Evolutionary conservation across 2,113 vertebrate species (phyloP).

Genomic region (Mirounga angustirostris): DNA sequence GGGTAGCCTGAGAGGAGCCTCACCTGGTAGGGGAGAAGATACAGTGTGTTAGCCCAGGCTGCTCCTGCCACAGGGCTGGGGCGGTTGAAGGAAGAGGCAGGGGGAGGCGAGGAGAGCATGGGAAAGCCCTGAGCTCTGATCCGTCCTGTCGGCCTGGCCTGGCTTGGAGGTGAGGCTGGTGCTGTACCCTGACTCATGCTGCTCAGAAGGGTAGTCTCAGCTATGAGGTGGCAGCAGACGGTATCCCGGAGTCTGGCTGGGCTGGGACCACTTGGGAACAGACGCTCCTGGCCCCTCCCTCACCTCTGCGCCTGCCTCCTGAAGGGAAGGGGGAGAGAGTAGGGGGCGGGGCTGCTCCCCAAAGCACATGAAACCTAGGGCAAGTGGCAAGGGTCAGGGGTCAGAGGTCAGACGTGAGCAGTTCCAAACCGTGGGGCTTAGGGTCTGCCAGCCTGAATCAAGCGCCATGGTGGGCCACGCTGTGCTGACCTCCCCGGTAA

Average conservation of each 20-base stretch:
- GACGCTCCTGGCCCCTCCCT: no score
- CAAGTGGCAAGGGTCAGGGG: background rate
- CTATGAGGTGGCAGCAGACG: background rate
- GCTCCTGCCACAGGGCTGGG: no score
- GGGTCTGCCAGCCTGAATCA: background rate
- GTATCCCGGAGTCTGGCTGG: background rate
- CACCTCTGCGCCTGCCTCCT: background rate
- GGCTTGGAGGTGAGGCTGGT: background rate
- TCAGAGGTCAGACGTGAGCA: background rate
- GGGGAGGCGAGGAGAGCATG: no score
- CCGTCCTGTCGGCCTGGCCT: background rate
- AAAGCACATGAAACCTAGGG: background rate
- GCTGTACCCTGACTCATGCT: background rate
- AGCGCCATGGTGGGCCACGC: background rate
- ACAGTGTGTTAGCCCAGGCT: no score
- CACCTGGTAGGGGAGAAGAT: background rate
- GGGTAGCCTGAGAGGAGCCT: background rate
- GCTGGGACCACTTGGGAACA: no score
- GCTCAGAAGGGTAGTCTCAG: background rate
- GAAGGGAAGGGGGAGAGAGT: background rate
- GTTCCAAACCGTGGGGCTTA: background rate
- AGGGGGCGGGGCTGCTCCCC: background rate
- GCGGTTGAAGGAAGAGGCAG: background rate
- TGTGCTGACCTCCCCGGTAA: fast-evolving
- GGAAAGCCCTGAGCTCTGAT: no score